Percentiles rank a stretch among this genome's conserved stretches.
phyloP scores from a whole-genome alignment of 2,888 invertebrate species.

The Ephialtes manifestator region DNA sequence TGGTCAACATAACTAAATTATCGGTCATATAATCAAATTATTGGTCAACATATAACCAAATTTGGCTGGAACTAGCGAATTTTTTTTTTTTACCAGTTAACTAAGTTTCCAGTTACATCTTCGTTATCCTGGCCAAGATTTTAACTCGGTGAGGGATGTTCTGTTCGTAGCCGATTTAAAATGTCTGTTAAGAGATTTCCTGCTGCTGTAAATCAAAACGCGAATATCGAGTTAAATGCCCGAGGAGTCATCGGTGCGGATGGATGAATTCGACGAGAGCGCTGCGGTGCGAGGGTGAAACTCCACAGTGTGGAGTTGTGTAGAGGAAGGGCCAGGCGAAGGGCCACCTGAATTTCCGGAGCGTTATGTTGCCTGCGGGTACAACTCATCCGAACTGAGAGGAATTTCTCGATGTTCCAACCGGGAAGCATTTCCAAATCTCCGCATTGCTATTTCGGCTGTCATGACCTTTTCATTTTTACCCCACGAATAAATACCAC shows the following conservation, averaged over 20 bases:
- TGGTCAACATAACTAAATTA: too few species aligned
- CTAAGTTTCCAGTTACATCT: too few species aligned
- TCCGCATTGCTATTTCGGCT: background rate
- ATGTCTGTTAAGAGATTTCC: constrained; percentile 76
- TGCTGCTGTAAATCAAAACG: constrained; percentile 78
- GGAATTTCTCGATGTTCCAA: constrained; percentile 21
- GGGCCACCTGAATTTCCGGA: constrained; percentile 22
- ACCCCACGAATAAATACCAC: background rate
- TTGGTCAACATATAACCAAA: too few species aligned
- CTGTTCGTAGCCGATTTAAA: constrained; percentile 51
- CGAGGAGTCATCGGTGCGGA: constrained; percentile 78
- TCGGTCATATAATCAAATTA: too few species aligned
- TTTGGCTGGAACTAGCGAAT: too few species aligned
- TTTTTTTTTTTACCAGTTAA: too few species aligned
- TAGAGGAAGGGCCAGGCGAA: background rate
- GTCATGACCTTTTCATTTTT: constrained; percentile 4
- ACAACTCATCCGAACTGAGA: constrained; percentile 35
- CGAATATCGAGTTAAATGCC: constrained; percentile 78
- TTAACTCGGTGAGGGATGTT: too few species aligned
- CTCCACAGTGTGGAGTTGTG: constrained; percentile 13
- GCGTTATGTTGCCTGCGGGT: constrained; percentile 33
- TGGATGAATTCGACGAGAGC: constrained; percentile 70
- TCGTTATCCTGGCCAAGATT: too few species aligned
- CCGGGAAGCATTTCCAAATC: constrained; percentile 7
- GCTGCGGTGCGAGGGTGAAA: constrained; percentile 63